Conservation (phyloP, 2,113 vertebrate species). For the Rhinogobius similis region DNA sequence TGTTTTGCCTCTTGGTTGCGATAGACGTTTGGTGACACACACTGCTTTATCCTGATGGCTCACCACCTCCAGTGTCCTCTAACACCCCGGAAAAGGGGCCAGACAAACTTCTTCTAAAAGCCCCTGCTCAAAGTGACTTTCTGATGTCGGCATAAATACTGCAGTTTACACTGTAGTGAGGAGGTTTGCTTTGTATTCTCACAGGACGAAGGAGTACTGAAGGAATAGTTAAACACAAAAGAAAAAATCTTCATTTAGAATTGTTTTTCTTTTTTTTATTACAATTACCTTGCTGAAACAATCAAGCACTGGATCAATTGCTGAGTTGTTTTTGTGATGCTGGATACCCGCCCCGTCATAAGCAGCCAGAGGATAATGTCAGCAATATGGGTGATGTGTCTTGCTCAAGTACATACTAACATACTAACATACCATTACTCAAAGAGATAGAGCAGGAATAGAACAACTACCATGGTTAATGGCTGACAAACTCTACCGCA, state of each 20-base stretch:
- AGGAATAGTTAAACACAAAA: not conserved
- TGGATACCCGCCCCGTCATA: too few species aligned
- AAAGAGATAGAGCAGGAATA: too few species aligned
- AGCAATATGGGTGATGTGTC: too few species aligned
- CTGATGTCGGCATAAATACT: conserved; percentile 5
- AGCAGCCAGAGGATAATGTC: too few species aligned
- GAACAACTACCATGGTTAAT: too few species aligned
- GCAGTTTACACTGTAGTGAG: not conserved
- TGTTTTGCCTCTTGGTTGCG: conserved; percentile 23
- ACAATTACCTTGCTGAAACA: not conserved
- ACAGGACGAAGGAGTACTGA: not conserved
- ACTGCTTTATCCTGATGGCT: conserved; percentile 28
- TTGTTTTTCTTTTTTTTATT: not conserved
- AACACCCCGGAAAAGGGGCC: not conserved
- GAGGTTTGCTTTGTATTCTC: not conserved
- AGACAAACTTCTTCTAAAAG: conserved; percentile 9
- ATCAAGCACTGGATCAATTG: not conserved
- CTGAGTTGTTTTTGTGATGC: too few species aligned
- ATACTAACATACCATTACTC: too few species aligned
- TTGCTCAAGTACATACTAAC: too few species aligned
- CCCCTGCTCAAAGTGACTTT: not conserved
- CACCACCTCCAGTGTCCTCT: conserved; percentile 24
- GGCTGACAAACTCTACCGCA: too few species aligned
- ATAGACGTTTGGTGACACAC: conserved; percentile 30
- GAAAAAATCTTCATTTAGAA: not conserved